These are phyloP conservation scores for Lasioglossum lativentre DNA, from an alignment of 2,888 invertebrate genomes.

Conservation along the genomic window DNA sequence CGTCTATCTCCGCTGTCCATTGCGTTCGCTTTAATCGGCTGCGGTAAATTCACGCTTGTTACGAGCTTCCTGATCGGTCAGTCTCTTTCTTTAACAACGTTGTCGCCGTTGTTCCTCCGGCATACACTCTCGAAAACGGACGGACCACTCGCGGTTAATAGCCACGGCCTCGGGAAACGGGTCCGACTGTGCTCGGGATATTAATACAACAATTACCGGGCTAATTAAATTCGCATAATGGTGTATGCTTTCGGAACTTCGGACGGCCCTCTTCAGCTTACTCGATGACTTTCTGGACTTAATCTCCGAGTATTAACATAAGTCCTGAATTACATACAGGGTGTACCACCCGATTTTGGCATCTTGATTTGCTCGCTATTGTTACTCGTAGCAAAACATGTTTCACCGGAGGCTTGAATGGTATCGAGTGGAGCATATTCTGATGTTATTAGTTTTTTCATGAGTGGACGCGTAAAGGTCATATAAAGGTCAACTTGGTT, in stretches of 20 bases:
- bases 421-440: too few species aligned
- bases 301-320: neutral
- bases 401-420: too few species aligned
- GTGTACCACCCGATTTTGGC: too few species aligned
- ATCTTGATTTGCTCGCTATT: too few species aligned
- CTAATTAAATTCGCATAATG: slow-evolving; percentile 30
- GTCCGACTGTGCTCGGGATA: neutral
- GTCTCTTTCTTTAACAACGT: slow-evolving; percentile 38
- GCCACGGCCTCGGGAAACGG: neutral
- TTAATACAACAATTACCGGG: slow-evolving; percentile 24
- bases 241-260: neutral
- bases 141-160: neutral
- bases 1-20: slow-evolving; percentile 8
- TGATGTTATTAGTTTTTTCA: too few species aligned
- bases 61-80: slow-evolving; percentile 17
- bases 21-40: neutral
- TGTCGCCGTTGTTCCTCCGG: slow-evolving; percentile 5
- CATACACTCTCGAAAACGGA: neutral
- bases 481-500: too few species aligned
- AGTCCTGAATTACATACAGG: neutral
- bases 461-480: too few species aligned
- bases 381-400: too few species aligned
- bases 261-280: neutral
- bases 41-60: slow-evolving; percentile 36
- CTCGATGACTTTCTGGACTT: neutral